These are phyloP conservation scores for Urocyon cinereoargenteus DNA, from an alignment of 2,797 vertebrate genomes.

Conservation along the genomic window DNA sequence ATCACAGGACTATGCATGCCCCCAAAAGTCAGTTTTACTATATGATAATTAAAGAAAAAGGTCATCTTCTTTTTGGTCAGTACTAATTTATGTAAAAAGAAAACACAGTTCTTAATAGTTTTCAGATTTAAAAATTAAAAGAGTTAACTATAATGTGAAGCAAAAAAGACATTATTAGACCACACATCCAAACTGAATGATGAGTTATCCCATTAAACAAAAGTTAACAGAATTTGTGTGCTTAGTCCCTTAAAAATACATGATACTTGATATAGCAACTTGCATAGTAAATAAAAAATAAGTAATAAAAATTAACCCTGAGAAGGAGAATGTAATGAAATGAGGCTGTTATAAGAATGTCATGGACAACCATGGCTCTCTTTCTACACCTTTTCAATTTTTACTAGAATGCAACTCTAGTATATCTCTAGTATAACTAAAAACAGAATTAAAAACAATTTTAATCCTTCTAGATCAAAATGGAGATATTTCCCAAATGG, in stretches of 20 bases:
- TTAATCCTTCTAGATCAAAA: constrained; percentile 35
- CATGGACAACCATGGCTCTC: background rate
- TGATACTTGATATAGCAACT: constrained; percentile 11
- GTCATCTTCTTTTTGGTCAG: constrained; percentile 18
- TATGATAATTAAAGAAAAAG: constrained; percentile 5
- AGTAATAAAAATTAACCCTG: constrained; percentile 33
- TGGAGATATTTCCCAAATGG: background rate
- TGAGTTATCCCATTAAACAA: constrained; percentile 34
- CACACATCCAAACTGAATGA: constrained; percentile 6
- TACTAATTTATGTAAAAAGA: background rate
- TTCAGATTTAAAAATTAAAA: constrained; percentile 59
- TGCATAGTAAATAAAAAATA: constrained; percentile 55
- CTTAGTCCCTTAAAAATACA: constrained; percentile 52
- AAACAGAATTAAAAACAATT: background rate
- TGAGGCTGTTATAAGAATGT: constrained; percentile 19
- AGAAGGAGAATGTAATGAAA: constrained; percentile 26
- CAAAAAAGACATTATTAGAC: background rate
- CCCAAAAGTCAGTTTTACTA: background rate
- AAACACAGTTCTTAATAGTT: background rate
- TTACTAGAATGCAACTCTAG: constrained; percentile 44
- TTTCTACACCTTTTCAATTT: constrained; percentile 24
- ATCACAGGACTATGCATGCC: background rate
- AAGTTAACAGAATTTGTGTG: constrained; percentile 31
- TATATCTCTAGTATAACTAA: constrained; percentile 19
- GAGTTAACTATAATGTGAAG: constrained; percentile 42